Evolutionary conservation across 64 coral and sea anemone species (phyloP).

Genomic region (Stichodactyla helianthus): DNA sequence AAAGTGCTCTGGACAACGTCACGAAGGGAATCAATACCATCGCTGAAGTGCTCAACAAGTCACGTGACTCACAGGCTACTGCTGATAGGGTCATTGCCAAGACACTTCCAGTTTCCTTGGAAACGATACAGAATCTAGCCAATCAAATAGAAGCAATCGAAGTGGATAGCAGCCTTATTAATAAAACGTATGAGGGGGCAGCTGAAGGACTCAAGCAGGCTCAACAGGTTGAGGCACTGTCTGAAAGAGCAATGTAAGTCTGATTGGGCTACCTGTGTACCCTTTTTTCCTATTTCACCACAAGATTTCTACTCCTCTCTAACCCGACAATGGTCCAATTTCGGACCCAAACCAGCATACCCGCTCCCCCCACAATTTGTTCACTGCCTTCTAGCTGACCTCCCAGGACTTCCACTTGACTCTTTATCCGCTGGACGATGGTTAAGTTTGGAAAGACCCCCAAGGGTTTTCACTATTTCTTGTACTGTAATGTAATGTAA

Average conservation of each 20-base stretch:
- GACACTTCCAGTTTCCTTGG: slow-evolving; percentile 55
- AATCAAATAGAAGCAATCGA: slow-evolving; percentile 61
- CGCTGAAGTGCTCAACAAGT: slow-evolving; percentile 44
- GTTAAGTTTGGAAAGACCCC: too few species aligned
- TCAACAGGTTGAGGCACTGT: slow-evolving; percentile 50
- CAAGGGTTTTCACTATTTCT: too few species aligned
- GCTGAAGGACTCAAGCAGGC: slow-evolving; percentile 62
- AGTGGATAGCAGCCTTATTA: slow-evolving; percentile 64
- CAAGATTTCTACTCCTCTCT: too few species aligned
- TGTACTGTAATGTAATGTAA: too few species aligned
- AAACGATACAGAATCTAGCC: slow-evolving; percentile 67
- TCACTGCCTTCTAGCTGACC: too few species aligned
- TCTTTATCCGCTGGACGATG: too few species aligned
- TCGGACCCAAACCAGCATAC: too few species aligned
- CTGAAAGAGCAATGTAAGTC: slow-evolving; percentile 86
- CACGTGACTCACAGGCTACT: slow-evolving; percentile 55
- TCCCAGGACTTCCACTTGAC: too few species aligned
- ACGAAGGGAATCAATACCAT: slow-evolving; percentile 67
- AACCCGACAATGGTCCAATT: too few species aligned
- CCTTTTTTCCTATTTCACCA: too few species aligned
- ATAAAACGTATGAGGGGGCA: slow-evolving; percentile 72
- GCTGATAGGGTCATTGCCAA: slow-evolving; percentile 52
- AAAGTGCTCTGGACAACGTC: slow-evolving; percentile 65
- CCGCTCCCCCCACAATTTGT: too few species aligned
- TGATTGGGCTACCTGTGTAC: not conserved